Evolutionary conservation across 2,113 vertebrate genomes (phyloP).

Genomic region (Oenanthe oenanthe): DNA sequence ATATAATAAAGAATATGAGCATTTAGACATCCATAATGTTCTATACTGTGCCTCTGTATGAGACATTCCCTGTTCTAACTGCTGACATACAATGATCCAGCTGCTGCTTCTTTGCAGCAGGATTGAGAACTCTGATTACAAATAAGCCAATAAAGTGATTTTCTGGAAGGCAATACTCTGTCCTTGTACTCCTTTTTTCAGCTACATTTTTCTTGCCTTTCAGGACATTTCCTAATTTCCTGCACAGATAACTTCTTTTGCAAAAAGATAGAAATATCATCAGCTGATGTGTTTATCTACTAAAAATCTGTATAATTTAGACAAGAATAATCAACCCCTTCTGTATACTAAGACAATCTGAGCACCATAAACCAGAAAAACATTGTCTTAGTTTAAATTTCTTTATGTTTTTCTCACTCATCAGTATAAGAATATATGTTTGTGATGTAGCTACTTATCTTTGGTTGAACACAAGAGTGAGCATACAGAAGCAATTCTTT

Average conservation of each 20-base stretch:
- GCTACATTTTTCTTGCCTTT: not conserved
- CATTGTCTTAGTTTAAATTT: not conserved
- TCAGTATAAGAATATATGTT: not conserved
- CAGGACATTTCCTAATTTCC: not conserved
- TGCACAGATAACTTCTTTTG: not conserved
- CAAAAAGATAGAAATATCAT: not conserved
- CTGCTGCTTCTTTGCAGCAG: not conserved
- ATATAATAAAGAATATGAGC: not conserved
- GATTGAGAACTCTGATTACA: not conserved
- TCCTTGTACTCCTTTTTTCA: not conserved
- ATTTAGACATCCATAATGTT: not conserved
- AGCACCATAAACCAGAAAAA: not conserved
- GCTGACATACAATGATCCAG: not conserved
- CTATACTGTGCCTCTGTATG: not conserved
- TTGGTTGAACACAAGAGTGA: not conserved
- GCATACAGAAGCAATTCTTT: not conserved
- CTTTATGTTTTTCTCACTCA: not conserved
- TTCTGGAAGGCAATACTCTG: not conserved
- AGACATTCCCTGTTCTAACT: not conserved
- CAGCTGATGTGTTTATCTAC: not conserved
- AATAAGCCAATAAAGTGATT: not conserved
- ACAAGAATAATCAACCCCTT: not conserved
- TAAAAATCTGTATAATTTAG: not conserved
- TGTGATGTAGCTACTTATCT: not conserved
- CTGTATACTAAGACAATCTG: not conserved